Evolutionary conservation across 2,113 vertebrate species (phyloP).

Genomic region (Alligator sinensis): DNA sequence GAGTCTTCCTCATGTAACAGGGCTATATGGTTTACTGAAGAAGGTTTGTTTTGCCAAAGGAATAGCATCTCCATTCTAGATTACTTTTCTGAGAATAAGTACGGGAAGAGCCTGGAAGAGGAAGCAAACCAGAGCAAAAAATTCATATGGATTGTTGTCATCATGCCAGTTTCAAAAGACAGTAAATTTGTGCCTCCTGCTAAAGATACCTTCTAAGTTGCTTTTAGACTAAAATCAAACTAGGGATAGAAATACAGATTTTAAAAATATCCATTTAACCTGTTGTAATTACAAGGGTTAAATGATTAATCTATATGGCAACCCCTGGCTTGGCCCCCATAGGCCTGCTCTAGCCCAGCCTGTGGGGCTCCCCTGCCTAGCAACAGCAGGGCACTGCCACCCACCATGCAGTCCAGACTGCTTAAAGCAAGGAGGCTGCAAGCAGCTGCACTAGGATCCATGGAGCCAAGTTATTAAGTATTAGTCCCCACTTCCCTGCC

Average conservation of each 20-base stretch:
- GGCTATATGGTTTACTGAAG: not conserved
- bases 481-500: too few species aligned
- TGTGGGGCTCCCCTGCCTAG: too few species aligned
- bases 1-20: not conserved
- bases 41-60: conserved; percentile 32
- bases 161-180: conserved; percentile 59
- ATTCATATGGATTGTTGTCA: conserved; percentile 71
- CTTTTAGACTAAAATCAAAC: conserved; percentile 60
- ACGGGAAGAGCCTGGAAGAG: conserved; percentile 52
- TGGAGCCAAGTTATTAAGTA: too few species aligned
- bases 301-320: too few species aligned
- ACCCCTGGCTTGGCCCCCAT: too few species aligned
- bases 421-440: too few species aligned
- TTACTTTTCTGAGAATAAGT: conserved; percentile 63
- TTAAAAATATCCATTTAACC: too few species aligned
- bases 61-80: conserved; percentile 18
- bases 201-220: conserved; percentile 33
- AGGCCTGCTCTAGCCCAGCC: too few species aligned
- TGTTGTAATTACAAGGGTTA: too few species aligned
- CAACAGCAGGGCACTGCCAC: too few species aligned
- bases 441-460: too few species aligned
- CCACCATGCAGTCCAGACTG: too few species aligned
- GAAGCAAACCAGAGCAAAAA: conserved; percentile 68
- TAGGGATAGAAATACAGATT: not conserved
- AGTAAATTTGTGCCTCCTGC: conserved; percentile 67